Conservation (phyloP, 2,113 vertebrate species). For the Myotis brandtii region DNA sequence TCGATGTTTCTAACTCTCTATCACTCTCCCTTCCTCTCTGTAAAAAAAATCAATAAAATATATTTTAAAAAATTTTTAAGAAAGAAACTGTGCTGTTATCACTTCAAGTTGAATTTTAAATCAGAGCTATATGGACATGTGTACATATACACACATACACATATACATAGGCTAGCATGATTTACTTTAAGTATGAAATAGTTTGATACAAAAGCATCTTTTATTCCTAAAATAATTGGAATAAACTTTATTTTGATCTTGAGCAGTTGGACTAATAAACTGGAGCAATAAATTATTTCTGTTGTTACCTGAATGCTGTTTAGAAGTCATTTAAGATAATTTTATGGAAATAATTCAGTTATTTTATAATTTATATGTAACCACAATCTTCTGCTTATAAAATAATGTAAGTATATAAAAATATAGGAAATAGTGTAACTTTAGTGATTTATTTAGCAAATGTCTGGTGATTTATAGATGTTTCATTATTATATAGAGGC, state of each 20-base stretch:
- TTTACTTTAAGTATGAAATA: slow-evolving; percentile 1
- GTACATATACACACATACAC: not conserved
- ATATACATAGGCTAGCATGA: not conserved
- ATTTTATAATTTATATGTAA: not conserved
- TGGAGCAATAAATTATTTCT: not conserved
- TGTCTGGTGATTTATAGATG: not conserved
- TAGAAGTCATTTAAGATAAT: slow-evolving; percentile 27
- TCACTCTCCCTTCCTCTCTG: too few relatives aligned
- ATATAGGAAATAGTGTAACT: not conserved
- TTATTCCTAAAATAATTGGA: slow-evolving; percentile 40
- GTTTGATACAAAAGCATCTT: not conserved
- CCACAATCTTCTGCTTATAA: slow-evolving; percentile 11
- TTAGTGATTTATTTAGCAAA: not conserved
- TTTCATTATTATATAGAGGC: not conserved
- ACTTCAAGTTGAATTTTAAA: slow-evolving; percentile 46
- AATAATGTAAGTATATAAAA: slow-evolving; percentile 8
- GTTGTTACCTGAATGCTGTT: not conserved
- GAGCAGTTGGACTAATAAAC: not conserved
- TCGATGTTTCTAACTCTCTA: too few relatives aligned
- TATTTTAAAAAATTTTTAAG: too few relatives aligned
- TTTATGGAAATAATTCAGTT: not conserved
- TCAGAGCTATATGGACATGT: not conserved
- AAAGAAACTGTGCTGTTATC: not conserved
- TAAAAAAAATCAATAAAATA: too few relatives aligned
- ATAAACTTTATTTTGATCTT: slow-evolving; percentile 50